Evolutionary conservation across 2,888 invertebrate genomes (phyloP).

Genomic region (Calliopum simillimum): DNA sequence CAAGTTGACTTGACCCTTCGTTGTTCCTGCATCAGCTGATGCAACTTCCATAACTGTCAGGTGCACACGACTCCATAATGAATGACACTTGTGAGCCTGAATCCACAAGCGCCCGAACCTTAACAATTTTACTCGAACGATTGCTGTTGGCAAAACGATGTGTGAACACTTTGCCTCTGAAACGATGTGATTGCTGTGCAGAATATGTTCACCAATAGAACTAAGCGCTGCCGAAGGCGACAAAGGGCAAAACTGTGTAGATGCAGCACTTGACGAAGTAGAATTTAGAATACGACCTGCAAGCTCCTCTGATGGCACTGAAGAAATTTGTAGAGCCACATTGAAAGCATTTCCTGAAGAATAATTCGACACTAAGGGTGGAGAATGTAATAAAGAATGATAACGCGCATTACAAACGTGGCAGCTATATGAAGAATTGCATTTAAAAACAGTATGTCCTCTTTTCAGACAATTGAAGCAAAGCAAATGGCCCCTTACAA

Average conservation of each 20-base stretch:
- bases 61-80: slow-evolving; percentile 22
- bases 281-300: no score
- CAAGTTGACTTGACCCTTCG: slow-evolving; percentile 19
- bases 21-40: slow-evolving; percentile 21
- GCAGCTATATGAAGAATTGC: not conserved
- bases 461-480: no score
- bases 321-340: no score
- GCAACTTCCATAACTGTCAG: slow-evolving; percentile 12
- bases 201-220: no score
- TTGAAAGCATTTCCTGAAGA: no score
- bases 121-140: not conserved
- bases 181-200: slow-evolving; percentile 8
- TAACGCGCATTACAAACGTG: not conserved
- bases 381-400: not conserved
- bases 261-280: not conserved
- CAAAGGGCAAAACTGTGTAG: no score
- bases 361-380: no score
- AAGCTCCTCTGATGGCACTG: no score
- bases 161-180: not conserved
- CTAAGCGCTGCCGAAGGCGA: no score
- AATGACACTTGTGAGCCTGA: slow-evolving; percentile 30
- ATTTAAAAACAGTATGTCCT: no score
- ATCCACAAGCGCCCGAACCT: slow-evolving; percentile 17
- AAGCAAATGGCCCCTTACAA: no score
- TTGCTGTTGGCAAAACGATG: not conserved